Evolutionary conservation across 1,140 invertebrate genomes (phyloP), one percentile per base, ranked within the genome.

Genomic region (Nasonia vitripennis): DNA sequence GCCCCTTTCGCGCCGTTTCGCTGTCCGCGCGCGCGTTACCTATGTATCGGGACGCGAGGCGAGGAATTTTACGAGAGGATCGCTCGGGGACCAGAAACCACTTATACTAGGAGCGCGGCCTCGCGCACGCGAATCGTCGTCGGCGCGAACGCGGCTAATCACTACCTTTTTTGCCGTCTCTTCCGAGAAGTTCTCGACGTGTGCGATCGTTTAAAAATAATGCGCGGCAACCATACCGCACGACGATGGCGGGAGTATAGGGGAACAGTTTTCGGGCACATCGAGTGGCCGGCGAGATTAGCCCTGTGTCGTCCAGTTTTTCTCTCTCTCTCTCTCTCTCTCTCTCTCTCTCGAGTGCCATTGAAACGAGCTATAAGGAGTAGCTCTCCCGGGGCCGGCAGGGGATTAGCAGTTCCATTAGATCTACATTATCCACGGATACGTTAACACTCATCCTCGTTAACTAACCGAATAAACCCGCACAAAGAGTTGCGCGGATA

Each of bases 391-490:
- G 67, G 48, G 86, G 83, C 86, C 68, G 70, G 81, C 37, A 67
- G 85, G 34, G 89, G 89, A 91, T 91, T 87, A 91, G 86, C 80
- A n/a, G 85, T 89, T 91, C 90, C 89, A 77, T 90, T 31, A 68
- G 41, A 48, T 34, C 34, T 68, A 78, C 75, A 81, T 68, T 14
- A 62, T 20, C n/a, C 23, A 31, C 51, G 55, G 83, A 79, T 84
- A n/a, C 74, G 86, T 84, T 89, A 89, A 90, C 90, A 89, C 88
- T 91, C 81, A 91, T 91, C 90, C 90, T 91, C 89, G 88, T 91
- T 91, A 92, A 88, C 88, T 17, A 89, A 89, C 51, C 81, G 89
- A 87, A 83, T 87, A 84, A 87, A 86, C 78, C 79, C 73, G 80
- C 81, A 88, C 86, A 89, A 89, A 88, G 87, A 88, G 55, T 83